These are phyloP conservation scores for Auanema sp. DNA, from an alignment of 2,888 invertebrate genomes.

Conservation along the genomic window DNA sequence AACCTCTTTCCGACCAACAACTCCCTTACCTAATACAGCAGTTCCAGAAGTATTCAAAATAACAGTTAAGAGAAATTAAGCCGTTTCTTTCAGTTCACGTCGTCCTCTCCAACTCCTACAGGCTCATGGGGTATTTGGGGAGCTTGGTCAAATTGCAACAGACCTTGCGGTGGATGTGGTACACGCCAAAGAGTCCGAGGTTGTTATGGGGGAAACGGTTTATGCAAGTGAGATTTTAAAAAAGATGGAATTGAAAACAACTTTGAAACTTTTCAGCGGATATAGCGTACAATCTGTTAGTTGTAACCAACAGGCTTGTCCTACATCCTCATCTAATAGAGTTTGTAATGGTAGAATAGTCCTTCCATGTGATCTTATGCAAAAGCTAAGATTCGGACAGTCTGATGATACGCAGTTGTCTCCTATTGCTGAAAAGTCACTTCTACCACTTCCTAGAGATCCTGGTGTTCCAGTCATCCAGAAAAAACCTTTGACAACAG, in stretches of 20 bases:
- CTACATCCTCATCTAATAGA: conserved; percentile 34
- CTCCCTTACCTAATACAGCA: neutral
- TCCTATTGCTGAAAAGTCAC: neutral
- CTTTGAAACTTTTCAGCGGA: conserved; percentile 38
- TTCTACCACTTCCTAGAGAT: neutral
- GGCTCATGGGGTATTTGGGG: conserved; percentile 44
- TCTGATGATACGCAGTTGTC: neutral
- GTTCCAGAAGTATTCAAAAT: neutral
- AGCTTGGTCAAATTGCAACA: conserved; percentile 43
- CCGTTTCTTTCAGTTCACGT: neutral
- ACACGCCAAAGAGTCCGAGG: conserved; percentile 40
- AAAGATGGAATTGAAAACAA: conserved; percentile 6
- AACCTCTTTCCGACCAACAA: neutral
- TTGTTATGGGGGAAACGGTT: conserved; percentile 54
- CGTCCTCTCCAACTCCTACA: neutral
- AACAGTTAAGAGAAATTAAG: neutral
- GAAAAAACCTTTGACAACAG: too few relatives aligned
- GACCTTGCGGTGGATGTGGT: conserved; percentile 53
- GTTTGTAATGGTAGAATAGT: conserved; percentile 50
- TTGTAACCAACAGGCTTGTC: conserved; percentile 53
- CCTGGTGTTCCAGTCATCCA: too few relatives aligned
- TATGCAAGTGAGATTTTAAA: conserved; percentile 44
- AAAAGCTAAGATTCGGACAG: conserved; percentile 52
- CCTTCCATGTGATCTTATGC: conserved; percentile 57
- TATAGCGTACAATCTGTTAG: conserved; percentile 32